Base-by-base conservation (phyloP, 2,113 vertebrate species). In the Tetrax tetrax region DNA sequence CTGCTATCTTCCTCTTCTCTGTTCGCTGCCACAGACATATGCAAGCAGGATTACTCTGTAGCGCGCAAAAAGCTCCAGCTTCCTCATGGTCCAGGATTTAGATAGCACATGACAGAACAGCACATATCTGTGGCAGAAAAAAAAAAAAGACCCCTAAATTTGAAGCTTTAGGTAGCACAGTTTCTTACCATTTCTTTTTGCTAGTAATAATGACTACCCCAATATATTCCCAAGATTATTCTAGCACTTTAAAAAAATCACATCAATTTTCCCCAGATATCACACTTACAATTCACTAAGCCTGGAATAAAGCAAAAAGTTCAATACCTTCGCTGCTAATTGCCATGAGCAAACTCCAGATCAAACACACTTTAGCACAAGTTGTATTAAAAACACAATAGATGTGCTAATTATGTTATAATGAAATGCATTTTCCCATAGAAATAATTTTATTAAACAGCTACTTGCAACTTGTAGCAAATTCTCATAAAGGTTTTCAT, bases 401-500 rank as follows among this genome's bases (percentile, higher is more conserved):
- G 87, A 86, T 88, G 80, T 94, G 85, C 80, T 96, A 93, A 95
- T 96, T 96, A 93, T 75, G 64, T 83, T 93, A 90, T 75, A 95
- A 96, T 96, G 60, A 94, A 95, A 96, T 90, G 83, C 86, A 89
- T 89, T 90, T 94, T 90, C 96, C 65, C 88, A 75, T 45, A 78
- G 79, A 94, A 96, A 83, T 41, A 78, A 86, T 64, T 93, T 93
- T 88, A 96, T 94, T 94, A 93, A 96, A 93, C 76, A 96, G 92
- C 85, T 86, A 78, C 77, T 92, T 63, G 69, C 68, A 82, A 94
- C 86, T 93, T 90, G 69, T 71, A 90, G 90, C 71, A 89, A 48
- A 84, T 50, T 83, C 43, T 93, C 85, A 94, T 64, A 84, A 84
- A 90, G 80, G 51, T 87, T 95, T 97, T 93, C 80, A 90, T 95